phyloP scores from a whole-genome alignment of 2,888 invertebrate genomes.

The Orchestes rusci region DNA sequence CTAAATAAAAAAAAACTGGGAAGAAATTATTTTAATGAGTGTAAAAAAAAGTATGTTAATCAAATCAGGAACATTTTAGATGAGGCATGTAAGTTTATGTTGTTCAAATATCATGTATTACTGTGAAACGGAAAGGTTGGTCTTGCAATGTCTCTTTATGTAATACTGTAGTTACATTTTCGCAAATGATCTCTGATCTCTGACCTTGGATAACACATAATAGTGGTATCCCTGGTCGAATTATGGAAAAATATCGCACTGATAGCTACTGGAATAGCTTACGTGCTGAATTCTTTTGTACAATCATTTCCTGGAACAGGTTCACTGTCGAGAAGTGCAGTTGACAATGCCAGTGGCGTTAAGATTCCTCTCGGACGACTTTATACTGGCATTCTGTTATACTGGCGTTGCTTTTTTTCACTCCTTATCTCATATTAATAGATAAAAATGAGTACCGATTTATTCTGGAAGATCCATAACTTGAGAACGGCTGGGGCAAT shows the following conservation, averaged over 20 bases:
- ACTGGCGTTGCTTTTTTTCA: conserved; percentile 75
- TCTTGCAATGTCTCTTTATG: too few species aligned
- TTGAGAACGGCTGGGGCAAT: too few species aligned
- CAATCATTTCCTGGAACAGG: conserved; percentile 82
- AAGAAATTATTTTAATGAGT: too few species aligned
- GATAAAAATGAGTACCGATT: too few species aligned
- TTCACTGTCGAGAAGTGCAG: conserved; percentile 77
- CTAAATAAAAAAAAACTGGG: too few species aligned
- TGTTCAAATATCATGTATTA: too few species aligned
- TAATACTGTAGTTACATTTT: conserved; percentile 46
- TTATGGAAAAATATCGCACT: conserved; percentile 87
- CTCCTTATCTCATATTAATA: conserved; percentile 85
- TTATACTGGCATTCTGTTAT: conserved; percentile 77
- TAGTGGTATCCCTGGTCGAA: conserved; percentile 80
- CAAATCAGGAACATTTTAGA: too few species aligned
- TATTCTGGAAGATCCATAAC: too few species aligned
- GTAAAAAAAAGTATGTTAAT: too few species aligned
- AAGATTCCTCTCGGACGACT: conserved; percentile 77
- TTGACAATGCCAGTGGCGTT: conserved; percentile 84
- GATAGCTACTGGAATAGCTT: conserved; percentile 75
- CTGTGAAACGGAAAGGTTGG: too few species aligned
- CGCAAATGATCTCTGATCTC: conserved; percentile 71
- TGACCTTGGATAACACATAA: conserved; percentile 74
- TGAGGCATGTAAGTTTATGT: too few species aligned
- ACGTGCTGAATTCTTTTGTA: conserved; percentile 79